phyloP scores from a whole-genome alignment of 2,113 vertebrate genomes.

The Alaudala cheleensis region DNA sequence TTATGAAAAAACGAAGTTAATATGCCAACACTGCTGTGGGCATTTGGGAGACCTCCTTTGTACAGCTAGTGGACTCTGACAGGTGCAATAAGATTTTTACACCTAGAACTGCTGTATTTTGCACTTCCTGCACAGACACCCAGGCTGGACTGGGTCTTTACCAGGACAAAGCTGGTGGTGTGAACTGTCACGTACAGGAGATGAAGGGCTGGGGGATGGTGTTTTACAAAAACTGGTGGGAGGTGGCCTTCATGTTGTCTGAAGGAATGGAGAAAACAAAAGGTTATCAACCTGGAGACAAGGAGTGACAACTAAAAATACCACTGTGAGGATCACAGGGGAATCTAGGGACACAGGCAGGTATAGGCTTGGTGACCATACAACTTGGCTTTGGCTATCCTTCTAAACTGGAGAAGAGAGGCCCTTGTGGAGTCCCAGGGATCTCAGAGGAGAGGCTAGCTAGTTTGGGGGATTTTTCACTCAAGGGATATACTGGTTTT shows the following conservation, averaged over 20 bases:
- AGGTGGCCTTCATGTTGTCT: background rate
- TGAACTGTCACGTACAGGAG: background rate
- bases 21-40: background rate
- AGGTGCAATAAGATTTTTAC: background rate
- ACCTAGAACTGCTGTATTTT: background rate
- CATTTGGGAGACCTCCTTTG: rapidly evolving
- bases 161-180: background rate
- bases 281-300: background rate
- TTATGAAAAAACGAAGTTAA: background rate
- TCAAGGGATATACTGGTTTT: background rate
- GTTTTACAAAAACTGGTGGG: background rate
- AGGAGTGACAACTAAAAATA: background rate
- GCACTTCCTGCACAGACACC: background rate
- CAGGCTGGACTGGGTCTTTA: background rate
- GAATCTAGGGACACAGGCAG: background rate
- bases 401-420: background rate
- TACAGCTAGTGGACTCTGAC: background rate
- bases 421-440: too few relatives aligned
- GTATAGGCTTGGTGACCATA: background rate
- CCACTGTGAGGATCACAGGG: background rate
- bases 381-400: background rate
- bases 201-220: background rate
- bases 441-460: background rate
- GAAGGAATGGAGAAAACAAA: background rate
- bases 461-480: background rate